Evolutionary conservation across 2,797 vertebrate species (phyloP), one percentile per base, ranked within the genome.

Genomic region (Synanceia verrucosa): DNA sequence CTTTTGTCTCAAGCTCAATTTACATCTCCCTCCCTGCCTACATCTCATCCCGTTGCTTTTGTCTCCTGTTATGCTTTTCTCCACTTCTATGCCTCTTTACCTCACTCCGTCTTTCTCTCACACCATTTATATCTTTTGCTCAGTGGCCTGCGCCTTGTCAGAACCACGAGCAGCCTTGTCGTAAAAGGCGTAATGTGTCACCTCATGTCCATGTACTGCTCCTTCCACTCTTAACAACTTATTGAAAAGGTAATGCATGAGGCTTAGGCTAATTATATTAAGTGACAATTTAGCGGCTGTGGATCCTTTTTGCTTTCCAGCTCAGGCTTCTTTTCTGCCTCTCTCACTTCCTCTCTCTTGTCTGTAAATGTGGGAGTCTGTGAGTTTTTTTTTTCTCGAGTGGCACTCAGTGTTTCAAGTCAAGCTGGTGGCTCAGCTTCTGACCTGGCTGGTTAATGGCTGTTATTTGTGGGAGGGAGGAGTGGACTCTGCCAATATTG

Each of bases 371-470:
- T 95, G 94, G 95, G 93, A 94, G 94, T 95, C 95, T 96, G 95
- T 96, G 96, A 94, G 93, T 94, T 97, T 12, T 95, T 95, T 96
- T 95, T 96, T 51, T 95, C 95, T 96, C 95, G 93, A 97, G 96
- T 97, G 96, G 94, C 95, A 96, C 96, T 96, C 95, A 95, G 95
- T 95, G 94, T 94, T 95, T 96, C 92, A 94, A 92, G 96, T 96
- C 94, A 96, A 96, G 95, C 95, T 95, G 94, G 94, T 94, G 93
- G 95, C 95, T 96, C 94, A 94, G 96, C 95, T 96, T 92, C 95
- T 96, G 95, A 96, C 96, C 96, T 94, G 95, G 72, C 94, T 95
- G 93, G 94, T 96, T 98, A 97, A 97, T 96, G 95, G 95, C 95
- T 96, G 95, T 96, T 97, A 96, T 97, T 97, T 97, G 96, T 96